These are phyloP conservation scores for Synanthedon myopaeformis DNA, from an alignment of 2,888 invertebrate species.

Conservation along the genomic window DNA sequence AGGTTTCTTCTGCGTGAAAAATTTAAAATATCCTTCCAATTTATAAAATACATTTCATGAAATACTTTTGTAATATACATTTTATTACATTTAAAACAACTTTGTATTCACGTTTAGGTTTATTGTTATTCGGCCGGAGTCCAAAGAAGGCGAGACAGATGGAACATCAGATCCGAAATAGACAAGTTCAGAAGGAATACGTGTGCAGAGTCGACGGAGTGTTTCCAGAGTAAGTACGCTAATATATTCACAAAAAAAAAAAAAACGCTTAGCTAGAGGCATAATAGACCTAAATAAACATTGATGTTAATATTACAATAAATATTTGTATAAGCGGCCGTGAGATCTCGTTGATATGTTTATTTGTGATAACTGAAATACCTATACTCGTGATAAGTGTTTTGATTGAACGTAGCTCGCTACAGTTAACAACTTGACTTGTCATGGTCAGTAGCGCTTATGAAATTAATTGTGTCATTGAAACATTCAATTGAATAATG, in stretches of 20 bases:
- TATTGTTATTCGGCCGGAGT: conserved; percentile 93
- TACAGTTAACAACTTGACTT: too few species aligned
- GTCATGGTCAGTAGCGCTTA: too few species aligned
- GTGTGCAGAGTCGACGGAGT: conserved; percentile 94
- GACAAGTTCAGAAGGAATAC: conserved; percentile 94
- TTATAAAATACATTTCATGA: too few species aligned
- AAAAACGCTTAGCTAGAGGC: too few species aligned
- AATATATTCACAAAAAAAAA: background rate
- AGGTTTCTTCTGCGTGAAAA: too few species aligned
- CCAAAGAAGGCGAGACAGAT: conserved; percentile 94
- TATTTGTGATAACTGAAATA: background rate
- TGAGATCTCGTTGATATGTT: background rate
- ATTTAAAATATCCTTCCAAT: too few species aligned
- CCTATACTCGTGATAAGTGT: too few species aligned
- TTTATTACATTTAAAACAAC: background rate
- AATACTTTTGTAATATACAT: too few species aligned
- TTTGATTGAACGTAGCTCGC: too few species aligned
- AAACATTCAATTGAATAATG: too few species aligned
- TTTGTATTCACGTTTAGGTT: conserved; percentile 43
- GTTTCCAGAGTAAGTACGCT: conserved; percentile 85
- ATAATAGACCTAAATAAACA: background rate
- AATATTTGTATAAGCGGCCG: background rate
- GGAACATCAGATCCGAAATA: conserved; percentile 93
- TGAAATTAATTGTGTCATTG: too few species aligned
- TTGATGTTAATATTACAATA: background rate